Evolutionary conservation across 1,140 invertebrate species (phyloP), one percentile per base, ranked within the genome.

Genomic region (Papilio polyxenes): DNA sequence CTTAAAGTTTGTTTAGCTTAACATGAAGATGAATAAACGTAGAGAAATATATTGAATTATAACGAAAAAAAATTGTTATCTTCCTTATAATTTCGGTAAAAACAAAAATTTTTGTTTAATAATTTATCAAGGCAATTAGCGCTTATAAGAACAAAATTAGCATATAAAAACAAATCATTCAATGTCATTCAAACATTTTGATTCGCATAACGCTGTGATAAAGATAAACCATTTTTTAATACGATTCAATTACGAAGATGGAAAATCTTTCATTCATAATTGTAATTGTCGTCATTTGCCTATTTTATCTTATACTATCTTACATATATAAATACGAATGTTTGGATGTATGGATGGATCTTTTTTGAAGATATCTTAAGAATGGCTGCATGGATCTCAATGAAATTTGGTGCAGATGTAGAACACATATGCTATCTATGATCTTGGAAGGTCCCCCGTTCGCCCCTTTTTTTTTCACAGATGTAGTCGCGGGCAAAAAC

Each of bases 121-220:
- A 31, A 65, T 65, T 31, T 23, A 23, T 65, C 59, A 65, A 65
- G 59, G 59, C 9, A 11, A 65, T 23, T 3, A 31, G 9, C 20
- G n/a, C 20, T 65, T 65, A 65, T 65, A 65, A 65, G 3, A 65
- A 65, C 20, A 65, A 23, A 65, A 65, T 65, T 65, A 65, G 10
- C 9, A 65, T 23, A 65, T 65, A 31, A 62, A 62, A 65, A 65
- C 59, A 65, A 65, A 65, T 65, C 9, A 65, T 31, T 65, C 59
- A 65, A 65, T 65, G 59, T 23, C 20, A 31, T 65, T 65, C 3
- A 65, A 65, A 10, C 7, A 65, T 65, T 65, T 65, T 65, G 10
- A 65, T 23, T 65, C 59, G 20, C 15, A 20, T 59, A 8, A 65
- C n/a, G 20, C 20, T 20, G 13, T 51, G 51, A 51, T 51, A 9